phyloP scores from a whole-genome alignment of 2,797 vertebrate species.

The Heliangelus exortis region DNA sequence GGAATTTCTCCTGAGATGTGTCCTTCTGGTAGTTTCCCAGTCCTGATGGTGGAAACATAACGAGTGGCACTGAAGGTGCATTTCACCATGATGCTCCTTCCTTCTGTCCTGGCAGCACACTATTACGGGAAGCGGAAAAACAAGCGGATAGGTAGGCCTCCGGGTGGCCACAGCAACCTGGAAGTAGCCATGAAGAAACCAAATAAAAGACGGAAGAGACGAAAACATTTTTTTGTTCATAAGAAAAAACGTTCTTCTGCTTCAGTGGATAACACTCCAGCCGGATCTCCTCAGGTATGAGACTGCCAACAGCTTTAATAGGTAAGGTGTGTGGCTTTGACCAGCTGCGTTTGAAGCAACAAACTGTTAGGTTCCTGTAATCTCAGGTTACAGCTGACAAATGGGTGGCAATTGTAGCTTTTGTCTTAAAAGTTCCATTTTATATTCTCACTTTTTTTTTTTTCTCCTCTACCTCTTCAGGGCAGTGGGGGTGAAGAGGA shows the following conservation, averaged over 20 bases:
- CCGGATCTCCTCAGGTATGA: conserved; percentile 93
- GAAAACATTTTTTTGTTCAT: conserved; percentile 97
- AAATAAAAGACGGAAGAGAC: conserved; percentile 92
- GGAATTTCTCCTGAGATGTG: neutral
- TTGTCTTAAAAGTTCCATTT: neutral
- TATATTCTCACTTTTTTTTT: neutral
- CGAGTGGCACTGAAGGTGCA: neutral
- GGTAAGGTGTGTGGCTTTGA: neutral
- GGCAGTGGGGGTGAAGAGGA: conserved; percentile 94
- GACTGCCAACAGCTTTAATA: neutral
- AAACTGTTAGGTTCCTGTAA: neutral
- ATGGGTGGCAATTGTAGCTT: neutral
- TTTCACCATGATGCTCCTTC: conserved; percentile 22
- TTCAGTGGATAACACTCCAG: conserved; percentile 96
- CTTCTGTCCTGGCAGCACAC: conserved; percentile 84
- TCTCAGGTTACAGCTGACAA: neutral
- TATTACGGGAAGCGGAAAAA: conserved; percentile 97
- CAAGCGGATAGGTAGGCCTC: conserved; percentile 91
- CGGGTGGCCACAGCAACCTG: conserved; percentile 92
- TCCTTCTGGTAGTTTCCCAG: neutral
- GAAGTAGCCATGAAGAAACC: conserved; percentile 92
- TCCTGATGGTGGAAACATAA: neutral
- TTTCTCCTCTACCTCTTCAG: conserved; percentile 67
- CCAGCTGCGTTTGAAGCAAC: neutral
- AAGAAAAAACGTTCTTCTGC: conserved; percentile 95